Evolutionary conservation across 1,140 invertebrate species (phyloP).

Genomic region (Heterodera schachtii): DNA sequence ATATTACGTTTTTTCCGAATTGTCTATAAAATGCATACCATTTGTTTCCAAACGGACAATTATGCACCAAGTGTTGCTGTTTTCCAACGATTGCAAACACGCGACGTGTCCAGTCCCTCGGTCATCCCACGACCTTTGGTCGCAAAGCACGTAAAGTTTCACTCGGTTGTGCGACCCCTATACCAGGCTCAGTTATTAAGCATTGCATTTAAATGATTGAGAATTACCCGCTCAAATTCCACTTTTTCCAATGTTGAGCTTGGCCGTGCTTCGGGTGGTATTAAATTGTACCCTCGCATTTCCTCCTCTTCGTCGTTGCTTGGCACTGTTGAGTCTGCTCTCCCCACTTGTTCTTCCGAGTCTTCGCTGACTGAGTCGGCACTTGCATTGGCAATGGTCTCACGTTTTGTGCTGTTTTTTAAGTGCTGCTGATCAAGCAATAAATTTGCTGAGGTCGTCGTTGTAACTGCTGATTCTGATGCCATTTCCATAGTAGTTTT

Average conservation of each 20-base stretch:
- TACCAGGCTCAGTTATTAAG: slow-evolving; percentile 9
- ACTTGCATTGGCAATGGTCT: background rate
- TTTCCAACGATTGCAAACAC: slow-evolving; percentile 48
- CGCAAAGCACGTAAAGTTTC: slow-evolving; percentile 63
- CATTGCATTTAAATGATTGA: slow-evolving; percentile 25
- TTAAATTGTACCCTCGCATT: background rate
- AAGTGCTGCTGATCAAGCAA: background rate
- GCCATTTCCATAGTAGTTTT: slow-evolving; percentile 1
- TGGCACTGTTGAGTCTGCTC: slow-evolving; percentile 10
- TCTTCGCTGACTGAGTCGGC: slow-evolving; percentile 3
- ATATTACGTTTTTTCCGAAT: background rate
- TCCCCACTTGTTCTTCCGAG: slow-evolving; percentile 6
- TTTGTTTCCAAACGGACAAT: slow-evolving; percentile 60
- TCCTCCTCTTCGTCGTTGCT: slow-evolving; percentile 8
- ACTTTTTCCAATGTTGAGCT: slow-evolving; percentile 31
- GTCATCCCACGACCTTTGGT: slow-evolving; percentile 62
- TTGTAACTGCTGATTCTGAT: background rate
- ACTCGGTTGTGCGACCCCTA: slow-evolving; percentile 56
- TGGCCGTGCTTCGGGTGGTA: slow-evolving; percentile 17
- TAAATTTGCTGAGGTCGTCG: background rate
- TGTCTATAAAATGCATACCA: slow-evolving; percentile 27
- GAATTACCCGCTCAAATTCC: slow-evolving; percentile 44
- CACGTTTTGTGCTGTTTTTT: background rate
- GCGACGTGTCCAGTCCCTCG: slow-evolving; percentile 64
- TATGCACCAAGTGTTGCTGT: slow-evolving; percentile 46